Base-by-base conservation (phyloP, 1,140 invertebrate species). In the Atopsyche davidsoni region DNA sequence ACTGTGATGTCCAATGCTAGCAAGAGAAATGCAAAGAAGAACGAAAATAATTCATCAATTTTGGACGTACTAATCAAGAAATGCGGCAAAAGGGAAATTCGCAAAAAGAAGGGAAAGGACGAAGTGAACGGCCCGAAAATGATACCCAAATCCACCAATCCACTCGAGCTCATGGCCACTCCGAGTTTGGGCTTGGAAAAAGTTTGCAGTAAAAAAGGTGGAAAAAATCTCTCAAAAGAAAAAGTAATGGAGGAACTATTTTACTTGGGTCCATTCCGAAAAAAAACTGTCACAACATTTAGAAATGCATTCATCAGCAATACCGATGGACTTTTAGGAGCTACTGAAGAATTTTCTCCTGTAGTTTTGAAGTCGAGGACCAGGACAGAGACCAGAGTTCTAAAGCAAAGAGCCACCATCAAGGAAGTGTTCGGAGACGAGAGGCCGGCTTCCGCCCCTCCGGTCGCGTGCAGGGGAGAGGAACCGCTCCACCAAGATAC, bases 341-440 rank as follows among this genome's bases (percentile, higher is more conserved):
- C 76, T 46, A 75, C 71, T 31, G 73, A 76, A 64, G 72, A 76
- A 50, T 86, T 87, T 59, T 78, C 82, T 7, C 82, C 85, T 0
- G 76, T 85, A 16, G 78, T 88, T 13, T 61, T 87, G 36, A 83
- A 85, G 60, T 83, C 83, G 18, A 72, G 86, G 55, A 88, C 86
- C 3, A 73, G 86, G 57, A 87, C 81, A 13, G 83, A 87, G 63
- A 86, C 81, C n/a, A 75, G 83, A 54, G 74, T 85, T 14, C 67
- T 86, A 59, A 85, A 86, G 64, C 81, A 86, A 58, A 75, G 83
- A 57, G 83, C 85, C 7, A 87, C 83, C 1, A 87, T 88, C 22
- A 79, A 83, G 53, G 85, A 87, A 66, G 84, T 88, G 1, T 89
- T 88, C 64, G 85, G 85, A 2, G 84, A 83, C 24, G 79, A 83